phyloP scores from a whole-genome alignment of 2,797 vertebrate genomes.

The Gobio occitaniae region DNA sequence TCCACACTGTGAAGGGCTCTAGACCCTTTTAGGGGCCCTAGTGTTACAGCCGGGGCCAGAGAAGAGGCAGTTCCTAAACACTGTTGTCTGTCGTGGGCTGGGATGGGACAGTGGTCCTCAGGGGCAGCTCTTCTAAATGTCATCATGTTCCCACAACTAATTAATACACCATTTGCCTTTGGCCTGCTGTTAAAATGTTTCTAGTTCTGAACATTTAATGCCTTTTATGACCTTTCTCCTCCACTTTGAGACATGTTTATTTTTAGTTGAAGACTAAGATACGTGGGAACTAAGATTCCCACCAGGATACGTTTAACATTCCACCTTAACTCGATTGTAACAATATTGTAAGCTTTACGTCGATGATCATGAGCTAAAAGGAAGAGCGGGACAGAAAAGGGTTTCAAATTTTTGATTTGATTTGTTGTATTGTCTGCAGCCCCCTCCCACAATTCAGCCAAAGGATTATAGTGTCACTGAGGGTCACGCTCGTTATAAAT shows the following conservation, averaged over 20 bases:
- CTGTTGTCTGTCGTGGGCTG: background rate
- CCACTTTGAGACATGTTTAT: background rate
- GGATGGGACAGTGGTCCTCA: constrained; percentile 6
- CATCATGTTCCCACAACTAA: background rate
- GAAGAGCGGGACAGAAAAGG: constrained; percentile 63
- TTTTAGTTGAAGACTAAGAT: background rate
- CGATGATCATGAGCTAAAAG: constrained; percentile 33
- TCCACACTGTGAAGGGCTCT: constrained; percentile 39
- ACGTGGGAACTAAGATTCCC: too few species aligned
- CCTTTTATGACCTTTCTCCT: background rate
- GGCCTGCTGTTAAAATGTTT: background rate
- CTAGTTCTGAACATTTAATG: background rate
- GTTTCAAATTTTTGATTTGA: constrained; percentile 76
- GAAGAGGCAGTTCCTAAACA: constrained; percentile 9
- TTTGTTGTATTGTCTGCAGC: constrained; percentile 68
- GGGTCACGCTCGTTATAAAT: constrained; percentile 79
- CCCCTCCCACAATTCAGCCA: constrained; percentile 73
- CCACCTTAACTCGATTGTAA: too few species aligned
- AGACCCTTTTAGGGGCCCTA: constrained; percentile 34
- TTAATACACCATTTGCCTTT: background rate
- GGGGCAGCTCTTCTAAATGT: background rate
- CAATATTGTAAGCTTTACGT: background rate
- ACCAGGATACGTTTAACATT: background rate
- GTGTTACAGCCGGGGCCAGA: constrained; percentile 16
- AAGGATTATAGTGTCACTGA: constrained; percentile 64